Conservation (phyloP, 2,113 vertebrate genomes). For the Panthera leo region DNA sequence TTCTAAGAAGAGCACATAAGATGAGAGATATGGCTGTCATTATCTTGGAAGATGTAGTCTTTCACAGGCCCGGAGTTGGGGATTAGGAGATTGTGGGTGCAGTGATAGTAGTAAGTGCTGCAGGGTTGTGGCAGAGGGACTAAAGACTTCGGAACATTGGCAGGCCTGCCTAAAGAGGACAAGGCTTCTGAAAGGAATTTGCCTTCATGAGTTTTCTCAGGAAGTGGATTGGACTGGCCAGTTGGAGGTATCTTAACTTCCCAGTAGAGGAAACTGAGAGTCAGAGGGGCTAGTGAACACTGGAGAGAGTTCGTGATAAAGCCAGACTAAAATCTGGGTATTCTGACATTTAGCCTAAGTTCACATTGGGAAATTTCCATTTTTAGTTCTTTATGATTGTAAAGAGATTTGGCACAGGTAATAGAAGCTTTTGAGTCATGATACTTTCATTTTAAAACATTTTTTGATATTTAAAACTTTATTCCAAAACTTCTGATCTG, state of each 20-base stretch:
- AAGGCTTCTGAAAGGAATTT: neutral
- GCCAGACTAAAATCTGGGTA: neutral
- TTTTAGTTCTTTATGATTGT: constrained; percentile 21
- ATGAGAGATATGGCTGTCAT: neutral
- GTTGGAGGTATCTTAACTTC: neutral
- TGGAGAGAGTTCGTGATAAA: neutral
- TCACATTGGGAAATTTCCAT: neutral
- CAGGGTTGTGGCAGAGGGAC: neutral
- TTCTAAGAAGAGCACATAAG: neutral
- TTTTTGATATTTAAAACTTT: neutral
- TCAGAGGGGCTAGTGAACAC: neutral
- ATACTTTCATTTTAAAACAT: neutral
- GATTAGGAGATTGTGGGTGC: neutral
- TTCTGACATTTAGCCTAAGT: neutral
- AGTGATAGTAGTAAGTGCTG: neutral
- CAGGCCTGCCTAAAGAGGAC: neutral
- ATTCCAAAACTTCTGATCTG: neutral
- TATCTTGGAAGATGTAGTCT: neutral
- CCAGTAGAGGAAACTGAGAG: neutral
- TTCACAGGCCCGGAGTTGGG: neutral
- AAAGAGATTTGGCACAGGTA: neutral
- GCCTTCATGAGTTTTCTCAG: neutral
- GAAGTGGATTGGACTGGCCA: neutral
- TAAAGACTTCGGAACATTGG: neutral
- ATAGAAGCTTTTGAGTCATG: constrained; percentile 1